Base-by-base conservation (phyloP, 2,113 vertebrate species). In the Pelvicachromis taeniatus region DNA sequence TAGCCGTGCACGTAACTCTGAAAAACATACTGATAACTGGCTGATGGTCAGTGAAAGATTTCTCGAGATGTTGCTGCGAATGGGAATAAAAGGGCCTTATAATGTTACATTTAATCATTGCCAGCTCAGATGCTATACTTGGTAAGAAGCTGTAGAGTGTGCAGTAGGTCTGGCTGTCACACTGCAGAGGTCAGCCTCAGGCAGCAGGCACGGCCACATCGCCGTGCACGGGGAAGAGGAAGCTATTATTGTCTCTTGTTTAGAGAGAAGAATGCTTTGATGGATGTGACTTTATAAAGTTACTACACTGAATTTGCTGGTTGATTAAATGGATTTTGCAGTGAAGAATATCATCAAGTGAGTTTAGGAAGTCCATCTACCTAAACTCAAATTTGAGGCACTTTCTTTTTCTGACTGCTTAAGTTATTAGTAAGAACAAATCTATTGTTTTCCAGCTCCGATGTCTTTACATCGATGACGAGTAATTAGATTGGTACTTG, bases 131-230 rank as follows among this genome's bases (percentile, higher is more conserved):
- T 35, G 68, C 68, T 29, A 48, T 73, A 73, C 23, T 50, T 33
- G 10, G 2, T 45, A 42, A 55, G 63, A 14, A 61, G 77, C 79
- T 48, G 7, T 10, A 70, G 65, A 75, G 68, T 48, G 68, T 54
- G 65, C 40, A 16, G 65, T 19, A 31, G 61, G 80, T 61, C 53
- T 59, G 45, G 56, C 78, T 75, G 65, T 86, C 82, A 82, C 83
- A 56, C 68, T 45, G 86, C 63, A 89, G 92, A 90, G 86, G 88
- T 87, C 86, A 89, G 90, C 89, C 85, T 77, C 68, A 26, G 85
- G 88, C 78, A 29, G 77, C 75, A 19, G 80, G 65, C 84, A 77
- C 13, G 48, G 75, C 23, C 79, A 31, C 61, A 55, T 70, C 50
- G 84, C 65, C 38, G 61, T 65, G 31, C 78, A 87, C 19, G 1